Base-by-base conservation (phyloP, 2,113 vertebrate genomes). In the Leptodactylus fuscus region DNA sequence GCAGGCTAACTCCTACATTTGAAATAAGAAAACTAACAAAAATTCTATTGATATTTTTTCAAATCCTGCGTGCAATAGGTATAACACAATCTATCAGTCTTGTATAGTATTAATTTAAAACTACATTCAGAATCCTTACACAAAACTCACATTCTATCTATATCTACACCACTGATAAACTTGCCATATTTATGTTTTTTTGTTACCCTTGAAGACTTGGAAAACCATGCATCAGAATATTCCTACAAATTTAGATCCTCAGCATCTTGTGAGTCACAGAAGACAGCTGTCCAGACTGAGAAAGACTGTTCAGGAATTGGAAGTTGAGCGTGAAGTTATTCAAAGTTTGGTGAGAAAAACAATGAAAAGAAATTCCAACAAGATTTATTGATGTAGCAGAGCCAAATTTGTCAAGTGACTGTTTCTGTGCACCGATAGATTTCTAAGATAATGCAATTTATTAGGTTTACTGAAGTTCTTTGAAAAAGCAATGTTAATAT, bases 271-370 rank as follows among this genome's bases (percentile, higher is more conserved):
- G 20, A 58, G 20, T 5, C 38, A 55, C n/a, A 75, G 48, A 36
- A 46, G 22, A 29, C 20, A 91, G 69, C 24, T 91, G 27, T 73
- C 65, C 3, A 82, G 88, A 3, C 87, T 92, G 83, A 92, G 89
- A 85, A 91, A 73, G 67, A 91, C 38, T 20, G 85, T 73, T 20
- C 92, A 94, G 90, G 87, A 49, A 36, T 44, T 93, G 85, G 88
- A 93, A 58, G 90, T 93, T 3, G 88, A 51, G 27, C 69, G 79
- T 0, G 80, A 92, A 12, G 76, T 87, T 5, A 0, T 81, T n/a
- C 0, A 53, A 0, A 22, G 82, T 20, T 78, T 91, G 92, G 94
- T 95, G 44, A 24, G 49, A 48, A 6, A 15, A 16, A 4, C 18
- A 18, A 15, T 32, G 10, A 32, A 34, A 18, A 13, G 32, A 2